Evolutionary conservation across 2,113 vertebrate genomes (phyloP).

Genomic region (Spheniscus mendiculus): DNA sequence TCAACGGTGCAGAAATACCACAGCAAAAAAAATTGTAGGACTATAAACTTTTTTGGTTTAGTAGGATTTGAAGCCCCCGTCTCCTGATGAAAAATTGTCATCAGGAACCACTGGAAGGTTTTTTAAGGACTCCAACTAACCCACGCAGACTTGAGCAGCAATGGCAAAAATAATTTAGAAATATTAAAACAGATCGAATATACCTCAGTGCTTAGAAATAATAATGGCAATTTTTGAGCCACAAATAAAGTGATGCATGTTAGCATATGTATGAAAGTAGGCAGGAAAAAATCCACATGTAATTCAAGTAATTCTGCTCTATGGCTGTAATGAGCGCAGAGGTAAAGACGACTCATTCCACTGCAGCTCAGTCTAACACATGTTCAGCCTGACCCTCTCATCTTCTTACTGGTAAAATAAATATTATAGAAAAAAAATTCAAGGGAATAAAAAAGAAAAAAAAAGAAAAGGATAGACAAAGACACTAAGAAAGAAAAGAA

Average conservation of each 20-base stretch:
- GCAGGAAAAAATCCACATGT: background rate
- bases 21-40: background rate
- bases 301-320: background rate
- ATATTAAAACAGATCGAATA: background rate
- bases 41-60: background rate
- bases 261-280: background rate
- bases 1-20: background rate
- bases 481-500: constrained; percentile 26
- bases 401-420: background rate
- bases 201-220: background rate
- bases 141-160: background rate
- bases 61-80: background rate
- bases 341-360: background rate
- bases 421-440: background rate
- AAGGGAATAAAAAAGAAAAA: background rate
- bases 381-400: background rate
- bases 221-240: background rate
- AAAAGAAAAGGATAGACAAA: background rate
- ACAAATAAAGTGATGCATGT: background rate
- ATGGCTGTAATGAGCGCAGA: accelerated
- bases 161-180: background rate
- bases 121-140: background rate
- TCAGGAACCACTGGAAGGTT: background rate
- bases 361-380: background rate
- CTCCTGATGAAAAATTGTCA: background rate